Evolutionary conservation across 2,888 invertebrate genomes (phyloP).

Genomic region (Sarcophaga subvicina): DNA sequence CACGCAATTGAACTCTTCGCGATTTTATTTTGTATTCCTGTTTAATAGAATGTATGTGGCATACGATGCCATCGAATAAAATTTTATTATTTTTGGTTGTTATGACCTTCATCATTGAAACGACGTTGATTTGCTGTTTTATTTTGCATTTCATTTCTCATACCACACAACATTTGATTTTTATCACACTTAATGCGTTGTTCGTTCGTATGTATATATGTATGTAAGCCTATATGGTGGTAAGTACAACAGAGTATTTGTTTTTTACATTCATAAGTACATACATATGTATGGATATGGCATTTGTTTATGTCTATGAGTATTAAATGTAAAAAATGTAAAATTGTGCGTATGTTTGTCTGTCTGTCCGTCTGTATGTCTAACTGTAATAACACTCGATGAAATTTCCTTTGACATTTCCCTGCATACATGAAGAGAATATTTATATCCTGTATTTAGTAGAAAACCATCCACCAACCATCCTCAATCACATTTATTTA

Average conservation of each 20-base stretch:
- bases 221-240: background rate
- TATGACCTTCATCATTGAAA: background rate
- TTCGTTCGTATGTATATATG: background rate
- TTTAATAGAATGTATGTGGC: too few relatives aligned
- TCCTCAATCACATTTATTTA: slow-evolving; percentile 1
- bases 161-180: slow-evolving; percentile 1
- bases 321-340: too few relatives aligned
- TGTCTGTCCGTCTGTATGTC: too few relatives aligned
- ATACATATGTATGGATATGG: too few relatives aligned
- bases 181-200: background rate
- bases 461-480: background rate
- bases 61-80: background rate
- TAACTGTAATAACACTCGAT: slow-evolving; percentile 49
- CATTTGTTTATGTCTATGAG: too few relatives aligned
- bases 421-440: slow-evolving; percentile 51
- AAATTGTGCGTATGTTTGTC: too few relatives aligned
- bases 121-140: background rate
- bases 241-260: background rate
- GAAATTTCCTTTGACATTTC: slow-evolving; percentile 66
- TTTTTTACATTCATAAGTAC: too few relatives aligned
- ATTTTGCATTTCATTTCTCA: background rate
- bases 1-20: too few relatives aligned
- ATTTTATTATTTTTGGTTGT: background rate
- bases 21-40: too few relatives aligned
- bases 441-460: slow-evolving; percentile 64